These are phyloP conservation scores for Pollenia labialis DNA, from an alignment of 2,888 invertebrate genomes.

Conservation along the genomic window DNA sequence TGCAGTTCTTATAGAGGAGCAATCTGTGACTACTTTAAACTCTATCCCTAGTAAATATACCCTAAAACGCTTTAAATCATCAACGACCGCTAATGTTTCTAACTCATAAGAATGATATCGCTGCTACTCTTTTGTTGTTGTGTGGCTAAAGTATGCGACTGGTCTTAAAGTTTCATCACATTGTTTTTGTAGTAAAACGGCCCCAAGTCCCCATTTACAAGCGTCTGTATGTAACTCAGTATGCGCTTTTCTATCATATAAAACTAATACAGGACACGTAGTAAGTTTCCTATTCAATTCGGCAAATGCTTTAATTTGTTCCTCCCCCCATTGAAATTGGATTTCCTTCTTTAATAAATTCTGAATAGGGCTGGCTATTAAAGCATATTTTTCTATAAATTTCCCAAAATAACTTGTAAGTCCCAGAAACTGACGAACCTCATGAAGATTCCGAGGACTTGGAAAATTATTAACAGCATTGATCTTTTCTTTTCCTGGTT, in stretches of 20 bases:
- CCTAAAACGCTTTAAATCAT: slow-evolving; percentile 3
- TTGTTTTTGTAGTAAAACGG: not conserved
- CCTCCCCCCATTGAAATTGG: not conserved
- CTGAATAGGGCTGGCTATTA: not conserved
- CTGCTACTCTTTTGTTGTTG: slow-evolving; percentile 4
- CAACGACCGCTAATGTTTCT: not conserved
- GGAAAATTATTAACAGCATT: not conserved
- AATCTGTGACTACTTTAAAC: slow-evolving; percentile 7
- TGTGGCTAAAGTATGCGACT: not conserved
- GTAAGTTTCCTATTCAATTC: not conserved
- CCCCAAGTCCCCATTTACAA: not conserved
- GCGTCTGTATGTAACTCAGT: slow-evolving; percentile 1
- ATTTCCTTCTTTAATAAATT: not conserved
- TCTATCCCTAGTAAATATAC: not conserved
- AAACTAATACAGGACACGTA: not conserved
- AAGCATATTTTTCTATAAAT: not conserved
- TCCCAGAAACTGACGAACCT: not conserved
- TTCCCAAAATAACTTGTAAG: not conserved
- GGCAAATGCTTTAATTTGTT: not conserved
- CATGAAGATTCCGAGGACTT: not conserved
- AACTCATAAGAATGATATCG: slow-evolving; percentile 17
- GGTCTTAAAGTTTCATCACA: not conserved
- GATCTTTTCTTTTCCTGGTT: not conserved
- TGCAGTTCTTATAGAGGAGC: slow-evolving; percentile 11
- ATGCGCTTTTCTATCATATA: not conserved